A percentile compares a stretch with the other conserved stretches of the same genome.
These are phyloP conservation scores for Gopherus flavomarginatus DNA, from an alignment of 2,113 vertebrate genomes.

Conservation along the genomic window DNA sequence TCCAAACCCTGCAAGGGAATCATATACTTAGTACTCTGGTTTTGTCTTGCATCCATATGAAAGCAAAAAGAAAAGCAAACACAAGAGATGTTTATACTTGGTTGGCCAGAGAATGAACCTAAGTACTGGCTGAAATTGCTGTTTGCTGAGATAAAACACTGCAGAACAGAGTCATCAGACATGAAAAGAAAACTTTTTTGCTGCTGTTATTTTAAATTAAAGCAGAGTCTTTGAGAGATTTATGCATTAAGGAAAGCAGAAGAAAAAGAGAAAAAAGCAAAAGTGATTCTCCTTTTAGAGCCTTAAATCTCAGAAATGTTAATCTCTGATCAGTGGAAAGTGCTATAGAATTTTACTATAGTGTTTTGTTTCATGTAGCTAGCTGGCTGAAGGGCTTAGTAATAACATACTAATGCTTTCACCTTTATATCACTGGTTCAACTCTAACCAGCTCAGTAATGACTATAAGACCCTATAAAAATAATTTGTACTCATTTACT, in stretches of 20 bases:
- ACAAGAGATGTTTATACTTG: slow-evolving; percentile 3
- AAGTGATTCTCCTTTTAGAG: background rate
- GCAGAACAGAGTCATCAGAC: background rate
- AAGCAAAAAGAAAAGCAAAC: slow-evolving; percentile 7
- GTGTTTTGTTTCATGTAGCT: background rate
- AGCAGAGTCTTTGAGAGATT: background rate
- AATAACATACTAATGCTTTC: background rate
- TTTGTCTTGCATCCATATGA: background rate
- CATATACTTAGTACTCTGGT: background rate
- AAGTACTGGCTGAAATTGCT: slow-evolving; percentile 32
- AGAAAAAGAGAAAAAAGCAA: background rate
- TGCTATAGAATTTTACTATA: background rate
- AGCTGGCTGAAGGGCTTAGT: background rate
- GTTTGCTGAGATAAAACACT: slow-evolving; percentile 7
- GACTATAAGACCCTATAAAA: background rate
- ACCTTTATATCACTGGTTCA: background rate
- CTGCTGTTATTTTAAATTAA: background rate
- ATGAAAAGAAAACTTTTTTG: background rate
- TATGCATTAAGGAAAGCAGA: background rate
- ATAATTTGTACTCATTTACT: background rate
- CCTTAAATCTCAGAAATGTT: background rate
- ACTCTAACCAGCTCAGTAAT: background rate
- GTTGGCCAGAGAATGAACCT: slow-evolving; percentile 41
- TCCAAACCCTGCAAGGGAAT: background rate
- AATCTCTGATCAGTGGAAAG: background rate